These are phyloP conservation scores for Adela reaumurella DNA, from an alignment of 2,888 invertebrate species.

Conservation along the genomic window DNA sequence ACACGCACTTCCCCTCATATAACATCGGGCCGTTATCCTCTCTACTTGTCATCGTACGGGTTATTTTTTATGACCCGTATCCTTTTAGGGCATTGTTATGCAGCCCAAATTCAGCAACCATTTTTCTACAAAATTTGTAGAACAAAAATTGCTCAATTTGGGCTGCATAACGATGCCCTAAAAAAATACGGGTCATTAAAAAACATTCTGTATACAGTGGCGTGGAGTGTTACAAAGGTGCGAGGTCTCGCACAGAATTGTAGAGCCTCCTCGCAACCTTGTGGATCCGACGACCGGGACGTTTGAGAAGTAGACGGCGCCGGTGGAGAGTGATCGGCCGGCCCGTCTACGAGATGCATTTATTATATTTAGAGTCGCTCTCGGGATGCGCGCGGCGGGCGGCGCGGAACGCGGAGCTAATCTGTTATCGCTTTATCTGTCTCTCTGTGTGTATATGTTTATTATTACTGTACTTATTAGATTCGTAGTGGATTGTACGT, in stretches of 20 bases:
- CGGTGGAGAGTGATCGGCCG: not conserved
- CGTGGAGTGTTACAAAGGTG: too few relatives aligned
- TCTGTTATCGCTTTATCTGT: conserved; percentile 31
- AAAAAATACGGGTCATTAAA: too few relatives aligned
- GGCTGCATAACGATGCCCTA: too few relatives aligned
- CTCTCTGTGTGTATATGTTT: conserved; percentile 45
- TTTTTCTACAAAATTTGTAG: too few relatives aligned
- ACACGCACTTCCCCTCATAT: conserved; percentile 13
- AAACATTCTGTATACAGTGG: too few relatives aligned
- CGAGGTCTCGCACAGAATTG: too few relatives aligned
- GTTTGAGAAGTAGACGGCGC: not conserved
- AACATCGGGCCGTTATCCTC: conserved; percentile 5
- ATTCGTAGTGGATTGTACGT: conserved; percentile 36
- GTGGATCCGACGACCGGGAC: too few relatives aligned
- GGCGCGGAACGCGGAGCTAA: not conserved
- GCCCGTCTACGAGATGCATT: not conserved
- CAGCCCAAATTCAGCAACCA: too few relatives aligned
- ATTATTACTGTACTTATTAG: conserved; percentile 52
- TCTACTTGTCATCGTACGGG: conserved; percentile 1
- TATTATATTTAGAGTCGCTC: not conserved
- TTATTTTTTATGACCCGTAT: too few relatives aligned
- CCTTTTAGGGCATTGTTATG: too few relatives aligned
- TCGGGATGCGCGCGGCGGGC: not conserved
- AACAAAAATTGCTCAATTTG: too few relatives aligned
- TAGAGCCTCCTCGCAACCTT: too few relatives aligned